Evolutionary conservation across 1,140 invertebrate genomes (phyloP).

Genomic region (Pissodes strobi): DNA sequence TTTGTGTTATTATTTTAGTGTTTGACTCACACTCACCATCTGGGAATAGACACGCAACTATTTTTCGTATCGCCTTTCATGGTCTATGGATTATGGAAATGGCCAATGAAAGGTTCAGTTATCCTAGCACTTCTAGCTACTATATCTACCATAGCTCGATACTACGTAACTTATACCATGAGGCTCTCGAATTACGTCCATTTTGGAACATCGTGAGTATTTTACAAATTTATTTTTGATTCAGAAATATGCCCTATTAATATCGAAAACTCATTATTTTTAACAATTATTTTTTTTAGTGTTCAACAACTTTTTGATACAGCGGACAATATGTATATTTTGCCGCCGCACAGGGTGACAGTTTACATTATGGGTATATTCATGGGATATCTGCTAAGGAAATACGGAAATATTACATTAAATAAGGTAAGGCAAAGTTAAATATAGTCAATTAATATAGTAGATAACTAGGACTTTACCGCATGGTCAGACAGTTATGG

Average conservation of each 20-base stretch:
- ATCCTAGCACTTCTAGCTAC: conserved; percentile 60
- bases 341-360: conserved; percentile 70
- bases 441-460: too few relatives aligned
- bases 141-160: conserved; percentile 67
- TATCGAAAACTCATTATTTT: too few relatives aligned
- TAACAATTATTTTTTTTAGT: conserved; percentile 58
- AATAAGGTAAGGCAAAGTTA: conserved; percentile 52
- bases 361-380: conserved; percentile 74
- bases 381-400: conserved; percentile 64
- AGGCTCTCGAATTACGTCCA: conserved; percentile 73
- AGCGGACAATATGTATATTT: conserved; percentile 71
- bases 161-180: conserved; percentile 66
- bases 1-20: conserved; percentile 68
- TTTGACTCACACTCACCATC: conserved; percentile 69
- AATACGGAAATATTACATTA: conserved; percentile 54
- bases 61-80: conserved; percentile 72
- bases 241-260: too few relatives aligned
- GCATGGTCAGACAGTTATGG: too few relatives aligned
- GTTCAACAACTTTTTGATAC: conserved; percentile 71
- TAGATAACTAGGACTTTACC: too few relatives aligned
- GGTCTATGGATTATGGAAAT: conserved; percentile 69
- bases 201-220: conserved; percentile 75
- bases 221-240: too few relatives aligned
- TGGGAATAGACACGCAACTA: conserved; percentile 82
- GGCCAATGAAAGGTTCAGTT: conserved; percentile 61